phyloP scores from a whole-genome alignment of 2,113 vertebrate genomes.

The Copsychus sechellarum region DNA sequence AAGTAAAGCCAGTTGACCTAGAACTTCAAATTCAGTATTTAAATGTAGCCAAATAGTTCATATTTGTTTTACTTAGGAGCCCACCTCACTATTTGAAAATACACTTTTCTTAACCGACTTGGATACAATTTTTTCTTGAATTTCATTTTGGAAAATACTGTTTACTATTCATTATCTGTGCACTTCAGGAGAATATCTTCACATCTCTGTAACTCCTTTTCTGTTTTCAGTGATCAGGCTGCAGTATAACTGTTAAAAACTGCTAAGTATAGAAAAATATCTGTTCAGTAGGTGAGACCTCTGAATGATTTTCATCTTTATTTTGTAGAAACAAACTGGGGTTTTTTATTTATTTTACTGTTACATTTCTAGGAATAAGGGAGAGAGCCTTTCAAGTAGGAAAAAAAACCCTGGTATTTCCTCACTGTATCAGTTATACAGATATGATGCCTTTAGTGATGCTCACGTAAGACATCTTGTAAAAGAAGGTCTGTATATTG shows the following conservation, averaged over 20 bases:
- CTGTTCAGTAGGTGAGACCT: background rate
- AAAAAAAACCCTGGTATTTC: accelerated
- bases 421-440: background rate
- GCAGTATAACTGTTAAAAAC: background rate
- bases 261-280: background rate
- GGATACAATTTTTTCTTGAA: background rate
- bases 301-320: background rate
- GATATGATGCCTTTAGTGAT: background rate
- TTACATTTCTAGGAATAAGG: background rate
- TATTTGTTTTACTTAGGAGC: background rate
- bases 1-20: background rate
- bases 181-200: background rate
- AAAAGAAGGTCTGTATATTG: background rate
- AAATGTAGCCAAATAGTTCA: background rate
- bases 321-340: background rate
- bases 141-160: background rate
- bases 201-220: background rate
- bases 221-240: background rate
- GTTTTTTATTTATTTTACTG: background rate
- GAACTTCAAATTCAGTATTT: background rate
- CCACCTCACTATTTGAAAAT: background rate
- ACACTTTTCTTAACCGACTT: background rate
- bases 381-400: background rate
- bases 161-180: background rate
- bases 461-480: background rate